Percentiles rank a stretch among this genome's conserved stretches.
These are phyloP conservation scores for Rousettus madagascariensis DNA, from an alignment of 2,797 vertebrate genomes.

Conservation along the genomic window DNA sequence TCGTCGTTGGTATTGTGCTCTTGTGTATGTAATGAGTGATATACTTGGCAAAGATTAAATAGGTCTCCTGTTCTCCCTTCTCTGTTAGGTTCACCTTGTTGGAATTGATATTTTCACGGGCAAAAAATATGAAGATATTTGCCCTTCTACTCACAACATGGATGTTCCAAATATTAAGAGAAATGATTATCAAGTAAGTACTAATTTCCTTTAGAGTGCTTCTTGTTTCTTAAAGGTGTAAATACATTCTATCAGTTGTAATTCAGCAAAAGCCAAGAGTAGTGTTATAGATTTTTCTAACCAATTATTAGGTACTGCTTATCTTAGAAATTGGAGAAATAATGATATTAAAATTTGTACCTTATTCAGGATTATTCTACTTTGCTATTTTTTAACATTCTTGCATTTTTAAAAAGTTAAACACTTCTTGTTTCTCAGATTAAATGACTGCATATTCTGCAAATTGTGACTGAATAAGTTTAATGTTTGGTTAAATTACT, in stretches of 20 bases:
- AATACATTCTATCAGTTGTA: not conserved
- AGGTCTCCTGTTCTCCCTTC: slow-evolving; percentile 23
- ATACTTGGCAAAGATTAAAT: slow-evolving; percentile 59
- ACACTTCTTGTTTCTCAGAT: not conserved
- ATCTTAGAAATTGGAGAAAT: not conserved
- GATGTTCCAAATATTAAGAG: slow-evolving; percentile 98
- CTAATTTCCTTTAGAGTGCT: slow-evolving; percentile 6
- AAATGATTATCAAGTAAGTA: slow-evolving; percentile 94
- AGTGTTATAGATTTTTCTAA: slow-evolving; percentile 33
- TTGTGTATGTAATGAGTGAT: slow-evolving; percentile 50
- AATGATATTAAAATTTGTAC: not conserved
- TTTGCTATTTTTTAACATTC: slow-evolving; percentile 3
- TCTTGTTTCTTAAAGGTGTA: slow-evolving; percentile 12
- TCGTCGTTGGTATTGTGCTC: slow-evolving; percentile 29
- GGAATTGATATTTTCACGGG: slow-evolving; percentile 99
- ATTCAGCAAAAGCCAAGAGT: not conserved
- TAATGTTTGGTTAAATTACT: slow-evolving; percentile 15
- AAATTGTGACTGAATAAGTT: not conserved
- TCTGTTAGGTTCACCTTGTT: slow-evolving; percentile 94
- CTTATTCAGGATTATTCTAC: not conserved
- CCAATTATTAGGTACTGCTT: not conserved
- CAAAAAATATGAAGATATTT: slow-evolving; percentile 99
- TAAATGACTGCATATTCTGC: not conserved
- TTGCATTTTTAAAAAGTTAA: slow-evolving; percentile 33
- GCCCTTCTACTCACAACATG: slow-evolving; percentile 99